A percentile compares a stretch with the other conserved stretches of the same genome.
Evolutionary conservation across 2,888 invertebrate species (phyloP).

Genomic region (Atherix ibis): DNA sequence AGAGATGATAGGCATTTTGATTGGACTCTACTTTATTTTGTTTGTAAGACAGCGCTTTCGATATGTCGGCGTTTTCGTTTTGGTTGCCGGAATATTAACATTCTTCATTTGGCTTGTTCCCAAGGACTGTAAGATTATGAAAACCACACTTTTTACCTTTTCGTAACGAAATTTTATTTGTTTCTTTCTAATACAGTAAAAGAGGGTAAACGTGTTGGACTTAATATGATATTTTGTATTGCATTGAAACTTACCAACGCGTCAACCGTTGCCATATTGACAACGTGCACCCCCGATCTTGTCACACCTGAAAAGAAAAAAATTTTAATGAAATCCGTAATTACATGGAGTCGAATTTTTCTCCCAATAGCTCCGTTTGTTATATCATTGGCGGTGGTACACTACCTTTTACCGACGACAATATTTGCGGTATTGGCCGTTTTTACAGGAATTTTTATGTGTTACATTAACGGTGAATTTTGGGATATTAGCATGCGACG

Average conservation of each 20-base stretch:
- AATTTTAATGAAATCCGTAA: constrained; percentile 22
- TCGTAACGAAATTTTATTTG: no score
- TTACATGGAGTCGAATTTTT: constrained; percentile 24
- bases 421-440: constrained; percentile 24
- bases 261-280: constrained; percentile 26
- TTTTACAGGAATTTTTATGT: constrained; percentile 23
- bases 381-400: constrained; percentile 20
- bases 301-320: constrained; percentile 22
- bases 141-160: neutral
- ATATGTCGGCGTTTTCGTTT: constrained; percentile 26
- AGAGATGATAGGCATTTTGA: constrained; percentile 28
- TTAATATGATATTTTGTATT: constrained; percentile 27
- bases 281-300: constrained; percentile 29
- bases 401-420: constrained; percentile 24
- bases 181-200: constrained; percentile 12
- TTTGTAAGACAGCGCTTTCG: constrained; percentile 27
- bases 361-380: constrained; percentile 23
- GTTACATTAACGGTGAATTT: constrained; percentile 23
- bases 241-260: constrained; percentile 28
- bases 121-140: constrained; percentile 19
- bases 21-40: constrained; percentile 27
- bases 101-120: constrained; percentile 26
- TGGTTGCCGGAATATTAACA: constrained; percentile 20
- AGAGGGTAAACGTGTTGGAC: constrained; percentile 22
- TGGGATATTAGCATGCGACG: constrained; percentile 23